Evolutionary conservation across 1,140 invertebrate genomes (phyloP).

Genomic region (Cydia fagiglandana): DNA sequence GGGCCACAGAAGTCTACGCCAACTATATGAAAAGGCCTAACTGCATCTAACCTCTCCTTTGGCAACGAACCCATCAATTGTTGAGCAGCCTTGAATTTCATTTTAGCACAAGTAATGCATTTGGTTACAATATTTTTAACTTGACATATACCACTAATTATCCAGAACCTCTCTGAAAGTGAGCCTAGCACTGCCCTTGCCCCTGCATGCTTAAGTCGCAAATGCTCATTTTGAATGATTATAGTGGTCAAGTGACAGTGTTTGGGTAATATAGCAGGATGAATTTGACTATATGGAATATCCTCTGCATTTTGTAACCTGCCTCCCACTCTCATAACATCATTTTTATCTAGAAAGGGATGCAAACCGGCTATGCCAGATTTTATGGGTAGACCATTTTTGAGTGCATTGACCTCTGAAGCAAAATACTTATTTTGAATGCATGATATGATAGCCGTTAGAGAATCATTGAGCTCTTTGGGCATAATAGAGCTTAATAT

Average conservation of each 20-base stretch:
- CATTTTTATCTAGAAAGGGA: constrained; percentile 34
- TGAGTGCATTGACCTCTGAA: not conserved
- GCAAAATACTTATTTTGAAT: constrained; percentile 20
- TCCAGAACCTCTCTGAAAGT: constrained; percentile 38
- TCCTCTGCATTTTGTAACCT: constrained; percentile 34
- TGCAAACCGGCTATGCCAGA: constrained; percentile 13
- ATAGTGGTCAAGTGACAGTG: constrained; percentile 27
- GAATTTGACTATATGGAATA: constrained; percentile 33
- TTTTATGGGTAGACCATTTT: constrained; percentile 5
- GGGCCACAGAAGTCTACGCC: constrained; percentile 40
- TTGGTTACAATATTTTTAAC: constrained; percentile 40
- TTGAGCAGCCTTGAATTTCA: constrained; percentile 34
- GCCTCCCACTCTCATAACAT: constrained; percentile 30
- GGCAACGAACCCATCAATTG: constrained; percentile 58
- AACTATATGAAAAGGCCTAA: constrained; percentile 48
- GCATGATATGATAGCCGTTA: constrained; percentile 7
- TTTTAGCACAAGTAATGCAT: constrained; percentile 41
- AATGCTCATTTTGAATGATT: constrained; percentile 35
- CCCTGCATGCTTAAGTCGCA: constrained; percentile 36
- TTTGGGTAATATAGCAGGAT: constrained; percentile 38
- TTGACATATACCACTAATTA: constrained; percentile 39
- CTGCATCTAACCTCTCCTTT: constrained; percentile 38
- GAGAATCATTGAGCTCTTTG: constrained; percentile 20
- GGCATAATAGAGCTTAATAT: constrained; percentile 8
- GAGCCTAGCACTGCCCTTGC: constrained; percentile 34